Evolutionary conservation across 1,140 invertebrate species (phyloP).

Genomic region (Leptestheria dahalacensis): DNA sequence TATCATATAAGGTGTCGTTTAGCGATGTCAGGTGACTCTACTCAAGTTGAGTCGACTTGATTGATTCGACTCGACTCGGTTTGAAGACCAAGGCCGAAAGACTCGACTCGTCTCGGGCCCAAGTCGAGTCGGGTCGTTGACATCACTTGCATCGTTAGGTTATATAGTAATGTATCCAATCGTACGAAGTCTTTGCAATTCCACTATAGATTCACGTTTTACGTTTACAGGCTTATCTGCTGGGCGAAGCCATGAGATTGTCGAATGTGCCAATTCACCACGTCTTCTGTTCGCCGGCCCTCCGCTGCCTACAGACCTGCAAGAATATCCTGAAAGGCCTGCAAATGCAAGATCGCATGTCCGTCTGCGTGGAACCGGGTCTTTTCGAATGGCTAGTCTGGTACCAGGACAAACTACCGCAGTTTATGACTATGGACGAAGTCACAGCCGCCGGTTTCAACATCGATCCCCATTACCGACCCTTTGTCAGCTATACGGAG

Average conservation of each 20-base stretch:
- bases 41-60: too few species aligned
- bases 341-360: conserved; percentile 29
- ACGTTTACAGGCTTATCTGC: conserved; percentile 49
- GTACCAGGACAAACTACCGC: conserved; percentile 61
- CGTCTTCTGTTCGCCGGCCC: conserved; percentile 68
- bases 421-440: conserved; percentile 61
- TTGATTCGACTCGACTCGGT: too few species aligned
- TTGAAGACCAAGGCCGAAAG: too few species aligned
- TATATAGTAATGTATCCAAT: too few species aligned
- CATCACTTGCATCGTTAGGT: too few species aligned
- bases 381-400: conserved; percentile 87
- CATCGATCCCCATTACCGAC: conserved; percentile 50
- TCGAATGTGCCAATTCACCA: conserved; percentile 48
- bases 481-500: conserved; percentile 41
- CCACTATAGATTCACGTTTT: too few species aligned
- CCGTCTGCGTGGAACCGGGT: conserved; percentile 67
- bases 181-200: too few species aligned
- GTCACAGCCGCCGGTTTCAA: conserved; percentile 56
- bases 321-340: conserved; percentile 44
- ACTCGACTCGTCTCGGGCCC: too few species aligned
- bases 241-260: conserved; percentile 58
- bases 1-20: too few species aligned
- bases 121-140: too few species aligned
- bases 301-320: conserved; percentile 82
- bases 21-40: too few species aligned